Conservation (phyloP, 2,888 invertebrate genomes). For the Morinoia aosen region DNA sequence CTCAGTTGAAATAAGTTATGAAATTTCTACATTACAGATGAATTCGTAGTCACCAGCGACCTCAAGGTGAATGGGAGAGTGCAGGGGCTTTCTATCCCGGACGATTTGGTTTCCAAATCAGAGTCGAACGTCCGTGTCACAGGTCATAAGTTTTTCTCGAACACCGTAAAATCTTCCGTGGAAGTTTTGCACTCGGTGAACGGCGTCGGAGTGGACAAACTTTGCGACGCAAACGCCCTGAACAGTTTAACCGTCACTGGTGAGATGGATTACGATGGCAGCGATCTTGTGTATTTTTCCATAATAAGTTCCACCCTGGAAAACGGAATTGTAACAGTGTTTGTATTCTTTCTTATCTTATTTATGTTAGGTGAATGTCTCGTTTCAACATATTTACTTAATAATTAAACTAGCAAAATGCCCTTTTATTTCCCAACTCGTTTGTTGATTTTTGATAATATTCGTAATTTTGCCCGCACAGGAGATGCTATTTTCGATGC, state of each 20-base stretch:
- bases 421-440: too few species aligned
- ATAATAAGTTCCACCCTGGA: not conserved
- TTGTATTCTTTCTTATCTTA: too few species aligned
- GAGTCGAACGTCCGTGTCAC: not conserved
- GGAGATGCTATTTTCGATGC: not conserved
- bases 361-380: too few species aligned
- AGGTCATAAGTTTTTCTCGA: constrained; percentile 5
- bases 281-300: not conserved
- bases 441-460: too few species aligned
- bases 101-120: not conserved
- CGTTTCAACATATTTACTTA: too few species aligned
- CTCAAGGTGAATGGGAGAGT: not conserved
- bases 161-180: not conserved
- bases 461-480: not conserved
- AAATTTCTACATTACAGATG: not conserved
- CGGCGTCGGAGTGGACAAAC: not conserved
- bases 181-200: not conserved
- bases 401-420: too few species aligned
- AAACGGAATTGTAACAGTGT: too few species aligned
- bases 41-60: not conserved
- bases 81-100: not conserved
- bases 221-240: constrained; percentile 5
- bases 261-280: not conserved
- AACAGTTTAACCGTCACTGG: not conserved
- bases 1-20: too few species aligned